These are phyloP conservation scores for Hyperoplus immaculatus DNA, from an alignment of 2,797 vertebrate genomes.

Conservation along the genomic window DNA sequence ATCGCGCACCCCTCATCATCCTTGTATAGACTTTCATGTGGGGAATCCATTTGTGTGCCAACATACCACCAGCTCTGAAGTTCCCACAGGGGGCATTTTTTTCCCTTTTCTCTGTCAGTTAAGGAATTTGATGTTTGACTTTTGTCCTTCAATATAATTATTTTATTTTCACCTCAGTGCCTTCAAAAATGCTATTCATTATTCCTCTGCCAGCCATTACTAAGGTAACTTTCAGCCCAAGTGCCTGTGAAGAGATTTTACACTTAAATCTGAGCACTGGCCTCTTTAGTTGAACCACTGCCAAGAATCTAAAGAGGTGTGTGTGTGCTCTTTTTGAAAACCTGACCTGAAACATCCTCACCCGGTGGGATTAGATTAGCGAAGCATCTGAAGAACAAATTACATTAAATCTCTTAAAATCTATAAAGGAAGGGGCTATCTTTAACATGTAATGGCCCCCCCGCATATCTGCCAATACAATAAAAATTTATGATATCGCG, in stretches of 20 bases:
- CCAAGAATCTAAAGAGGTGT: constrained; percentile 68
- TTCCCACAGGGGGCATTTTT: constrained; percentile 52
- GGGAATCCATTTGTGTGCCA: constrained; percentile 63
- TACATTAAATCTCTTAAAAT: constrained; percentile 75
- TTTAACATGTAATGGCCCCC: constrained; percentile 67
- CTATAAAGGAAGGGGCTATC: constrained; percentile 69
- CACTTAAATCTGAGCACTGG: constrained; percentile 60
- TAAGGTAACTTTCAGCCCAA: constrained; percentile 61
- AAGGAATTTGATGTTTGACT: constrained; percentile 62
- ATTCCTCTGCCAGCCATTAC: constrained; percentile 35
- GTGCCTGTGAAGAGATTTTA: constrained; percentile 64
- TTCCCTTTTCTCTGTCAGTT: constrained; percentile 42
- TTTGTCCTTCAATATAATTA: constrained; percentile 49
- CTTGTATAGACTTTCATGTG: constrained; percentile 57
- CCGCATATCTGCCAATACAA: constrained; percentile 64
- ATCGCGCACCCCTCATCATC: constrained; percentile 63
- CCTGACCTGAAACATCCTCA: constrained; percentile 73
- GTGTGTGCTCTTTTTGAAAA: constrained; percentile 54
- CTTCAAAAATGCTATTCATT: constrained; percentile 48
- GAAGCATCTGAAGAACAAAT: constrained; percentile 71
- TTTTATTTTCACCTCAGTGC: constrained; percentile 2
- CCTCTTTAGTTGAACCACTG: constrained; percentile 60
- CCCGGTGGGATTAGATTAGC: constrained; percentile 68
- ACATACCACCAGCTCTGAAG: constrained; percentile 41
- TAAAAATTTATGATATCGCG: constrained; percentile 63